Conservation (phyloP, 2,888 invertebrate genomes). For the Frankliniella fusca region DNA sequence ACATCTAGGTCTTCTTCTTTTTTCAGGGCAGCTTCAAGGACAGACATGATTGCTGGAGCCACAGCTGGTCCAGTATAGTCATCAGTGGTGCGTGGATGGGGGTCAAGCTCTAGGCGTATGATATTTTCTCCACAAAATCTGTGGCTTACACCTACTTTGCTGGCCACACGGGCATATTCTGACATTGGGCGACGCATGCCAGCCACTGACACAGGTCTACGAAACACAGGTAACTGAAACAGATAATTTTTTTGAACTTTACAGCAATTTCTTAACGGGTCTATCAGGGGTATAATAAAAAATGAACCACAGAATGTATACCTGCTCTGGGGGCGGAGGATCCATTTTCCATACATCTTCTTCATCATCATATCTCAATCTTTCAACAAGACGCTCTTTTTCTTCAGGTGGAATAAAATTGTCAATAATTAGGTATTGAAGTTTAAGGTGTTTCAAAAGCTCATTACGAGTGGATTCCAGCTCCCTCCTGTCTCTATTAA, state of each 20-base stretch:
- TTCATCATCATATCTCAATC: conserved; percentile 76
- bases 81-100: conserved; percentile 71
- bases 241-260: not conserved
- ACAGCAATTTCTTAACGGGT: no score
- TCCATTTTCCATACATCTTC: conserved; percentile 67
- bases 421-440: conserved; percentile 82
- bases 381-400: conserved; percentile 65
- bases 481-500: conserved; percentile 86
- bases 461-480: conserved; percentile 88
- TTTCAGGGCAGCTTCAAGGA: conserved; percentile 57
- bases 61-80: conserved; percentile 67
- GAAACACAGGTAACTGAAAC: conserved; percentile 43
- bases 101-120: conserved; percentile 67
- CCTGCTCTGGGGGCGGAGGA: conserved; percentile 41
- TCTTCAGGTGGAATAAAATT: conserved; percentile 85
- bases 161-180: conserved; percentile 56
- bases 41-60: conserved; percentile 67
- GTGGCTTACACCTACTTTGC: conserved; percentile 47
- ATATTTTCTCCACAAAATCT: conserved; percentile 58
- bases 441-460: conserved; percentile 82
- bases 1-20: conserved; percentile 46
- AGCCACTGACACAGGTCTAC: conserved; percentile 61
- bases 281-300: not conserved
- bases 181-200: conserved; percentile 49
- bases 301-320: not conserved